A percentile compares a stretch with the other conserved stretches of the same genome.
phyloP scores from a whole-genome alignment of 2,797 vertebrate genomes.

The Syngnathus rostellatus region DNA sequence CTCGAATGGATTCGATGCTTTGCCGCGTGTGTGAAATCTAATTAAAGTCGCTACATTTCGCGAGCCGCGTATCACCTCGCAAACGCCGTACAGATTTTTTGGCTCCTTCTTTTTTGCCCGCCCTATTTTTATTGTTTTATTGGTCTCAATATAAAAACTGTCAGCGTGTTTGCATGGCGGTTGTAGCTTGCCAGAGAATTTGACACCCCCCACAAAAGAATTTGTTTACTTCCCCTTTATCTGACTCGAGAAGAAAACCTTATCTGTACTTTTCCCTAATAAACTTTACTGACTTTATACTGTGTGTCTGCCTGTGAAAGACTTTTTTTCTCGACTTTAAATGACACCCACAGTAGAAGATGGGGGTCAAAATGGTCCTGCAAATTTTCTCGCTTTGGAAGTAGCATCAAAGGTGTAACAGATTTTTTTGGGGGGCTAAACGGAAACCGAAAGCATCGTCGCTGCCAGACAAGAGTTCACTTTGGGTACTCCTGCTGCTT shows the following conservation, averaged over 20 bases:
- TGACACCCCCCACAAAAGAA: too few species aligned
- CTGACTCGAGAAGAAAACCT: too few species aligned
- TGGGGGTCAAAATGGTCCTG: neutral
- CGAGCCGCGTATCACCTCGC: neutral
- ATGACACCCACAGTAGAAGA: neutral
- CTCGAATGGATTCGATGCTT: neutral
- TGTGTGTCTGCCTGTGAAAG: too few species aligned
- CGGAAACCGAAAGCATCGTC: neutral
- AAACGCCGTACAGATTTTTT: neutral
- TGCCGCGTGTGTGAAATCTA: constrained; percentile 1
- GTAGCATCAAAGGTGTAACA: neutral
- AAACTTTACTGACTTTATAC: too few species aligned
- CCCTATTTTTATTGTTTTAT: neutral
- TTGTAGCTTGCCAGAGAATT: too few species aligned
- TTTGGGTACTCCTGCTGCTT: constrained; percentile 26
- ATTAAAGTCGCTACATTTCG: constrained; percentile 1
- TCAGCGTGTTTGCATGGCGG: too few species aligned
- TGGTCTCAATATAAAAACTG: too few species aligned
- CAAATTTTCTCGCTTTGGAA: neutral
- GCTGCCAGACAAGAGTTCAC: constrained; percentile 31
- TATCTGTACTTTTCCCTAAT: too few species aligned
- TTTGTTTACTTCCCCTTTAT: too few species aligned
- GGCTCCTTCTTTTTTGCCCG: neutral
- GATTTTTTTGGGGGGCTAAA: neutral
- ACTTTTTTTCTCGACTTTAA: neutral